phyloP scores from a whole-genome alignment of 2,113 vertebrate species.

The Philantomba maxwellii region DNA sequence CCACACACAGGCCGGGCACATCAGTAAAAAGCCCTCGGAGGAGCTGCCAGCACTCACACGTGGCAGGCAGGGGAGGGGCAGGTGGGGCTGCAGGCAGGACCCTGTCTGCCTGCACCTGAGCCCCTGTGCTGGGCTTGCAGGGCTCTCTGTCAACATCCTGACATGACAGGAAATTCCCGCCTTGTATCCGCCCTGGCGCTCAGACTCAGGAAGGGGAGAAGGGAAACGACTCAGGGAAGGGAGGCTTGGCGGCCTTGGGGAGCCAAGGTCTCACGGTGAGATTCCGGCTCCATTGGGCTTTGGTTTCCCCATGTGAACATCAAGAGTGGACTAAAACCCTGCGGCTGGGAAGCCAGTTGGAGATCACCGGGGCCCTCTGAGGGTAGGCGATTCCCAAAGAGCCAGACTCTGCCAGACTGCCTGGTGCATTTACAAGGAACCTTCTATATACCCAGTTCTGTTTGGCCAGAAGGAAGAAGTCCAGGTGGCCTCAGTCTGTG shows the following conservation, averaged over 20 bases:
- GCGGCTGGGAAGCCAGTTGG: neutral
- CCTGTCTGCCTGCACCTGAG: neutral
- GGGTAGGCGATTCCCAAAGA: neutral
- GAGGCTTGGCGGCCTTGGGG: neutral
- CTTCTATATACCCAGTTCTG: neutral
- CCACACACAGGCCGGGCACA: neutral
- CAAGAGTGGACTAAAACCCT: neutral
- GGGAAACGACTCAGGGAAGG: neutral
- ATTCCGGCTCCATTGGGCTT: neutral
- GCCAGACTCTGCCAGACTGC: neutral
- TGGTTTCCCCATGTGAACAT: neutral
- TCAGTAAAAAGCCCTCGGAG: neutral
- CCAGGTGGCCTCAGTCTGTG: neutral
- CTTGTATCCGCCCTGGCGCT: fast-evolving
- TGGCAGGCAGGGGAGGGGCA: too few relatives aligned
- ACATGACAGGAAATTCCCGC: neutral
- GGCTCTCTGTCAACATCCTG: neutral
- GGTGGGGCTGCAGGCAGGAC: neutral
- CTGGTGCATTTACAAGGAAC: neutral
- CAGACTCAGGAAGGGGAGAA: neutral
- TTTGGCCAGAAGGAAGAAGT: neutral
- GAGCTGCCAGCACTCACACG: fast-evolving
- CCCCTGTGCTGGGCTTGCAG: neutral
- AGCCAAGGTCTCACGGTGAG: neutral
- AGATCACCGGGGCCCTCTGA: neutral